Evolutionary conservation across 2,797 vertebrate genomes (phyloP), one percentile per base, ranked within the genome.

Genomic region (Potorous gilbertii): DNA sequence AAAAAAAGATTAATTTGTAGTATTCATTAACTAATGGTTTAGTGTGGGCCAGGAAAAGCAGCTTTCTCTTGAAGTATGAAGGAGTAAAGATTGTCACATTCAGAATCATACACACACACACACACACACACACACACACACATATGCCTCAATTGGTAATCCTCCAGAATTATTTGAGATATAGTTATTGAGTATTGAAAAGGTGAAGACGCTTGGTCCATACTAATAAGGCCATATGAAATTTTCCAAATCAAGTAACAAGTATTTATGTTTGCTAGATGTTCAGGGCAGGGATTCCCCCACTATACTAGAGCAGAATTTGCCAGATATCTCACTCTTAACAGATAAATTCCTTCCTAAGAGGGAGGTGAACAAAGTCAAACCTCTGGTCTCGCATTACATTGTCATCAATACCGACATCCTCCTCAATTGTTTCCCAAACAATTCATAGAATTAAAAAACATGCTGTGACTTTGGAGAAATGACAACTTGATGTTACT

Each of bases 1-100:
- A 98, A 97, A 98, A 98, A 98, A 97, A 98, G 98, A 98, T 98
- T 98, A 98, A 98, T 99, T 98, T 98, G 98, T 97, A 98, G 99
- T 98, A 98, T 98, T 98, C 98, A 98, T 98, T 99, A 99, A 98
- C 99, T 99, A 99, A 99, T 99, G 99, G 98, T 98, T 99, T 98
- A 97, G 96, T 98, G 96, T 98, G 98, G 98, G 98, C 98, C 97
- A 97, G 97, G 97, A 96, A 97, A 96, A 98, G 98, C 98, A 97
- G 94, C 0, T 3, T 11, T 54, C 50, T 16, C 3, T 87, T 14
- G 1, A 95, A 59, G 31, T 34, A 54, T 54, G 0, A 21, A 34
- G 91, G 54, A 46, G 27, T 29, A 46, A 66, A 92, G 54, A 50
- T 56, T 54, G 5, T 27, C 24, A 11, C 18, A 59, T 9, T 21